Conservation (phyloP, 64 coral and sea anemone species). For the Platygyra sinensis region DNA sequence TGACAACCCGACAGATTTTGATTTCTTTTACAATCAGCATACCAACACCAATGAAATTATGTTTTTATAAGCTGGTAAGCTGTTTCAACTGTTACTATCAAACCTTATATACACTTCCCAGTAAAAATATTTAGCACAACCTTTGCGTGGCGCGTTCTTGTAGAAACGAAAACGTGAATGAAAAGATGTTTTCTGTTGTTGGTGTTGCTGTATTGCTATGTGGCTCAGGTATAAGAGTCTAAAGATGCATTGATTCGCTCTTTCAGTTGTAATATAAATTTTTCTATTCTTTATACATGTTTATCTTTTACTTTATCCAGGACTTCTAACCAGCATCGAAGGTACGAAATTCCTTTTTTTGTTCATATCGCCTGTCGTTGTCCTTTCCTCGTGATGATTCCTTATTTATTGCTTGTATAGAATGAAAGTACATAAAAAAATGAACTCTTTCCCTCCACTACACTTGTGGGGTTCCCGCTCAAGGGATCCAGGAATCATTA, state of each 20-base stretch:
- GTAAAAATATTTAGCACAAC: not conserved
- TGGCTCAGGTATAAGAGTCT: not conserved
- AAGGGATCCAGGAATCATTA: constrained; percentile 72
- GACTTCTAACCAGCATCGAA: not conserved
- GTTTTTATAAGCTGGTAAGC: not conserved
- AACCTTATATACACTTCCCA: not conserved
- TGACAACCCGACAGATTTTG: too few relatives aligned
- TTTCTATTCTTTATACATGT: not conserved
- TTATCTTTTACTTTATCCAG: not conserved
- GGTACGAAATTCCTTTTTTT: not conserved
- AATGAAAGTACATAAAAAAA: not conserved
- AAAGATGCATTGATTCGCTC: not conserved
- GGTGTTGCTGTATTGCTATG: not conserved
- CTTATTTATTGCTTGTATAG: too few relatives aligned
- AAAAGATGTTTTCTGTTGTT: not conserved
- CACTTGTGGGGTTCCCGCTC: constrained; percentile 55
- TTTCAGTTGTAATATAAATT: not conserved
- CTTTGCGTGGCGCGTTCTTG: not conserved
- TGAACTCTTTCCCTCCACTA: not conserved
- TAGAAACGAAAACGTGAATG: not conserved
- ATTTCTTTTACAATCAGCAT: too few relatives aligned
- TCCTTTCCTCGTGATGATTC: too few relatives aligned
- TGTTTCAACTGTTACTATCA: not conserved
- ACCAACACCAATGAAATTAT: too few relatives aligned
- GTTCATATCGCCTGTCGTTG: too few relatives aligned